Evolutionary conservation across 2,797 vertebrate species (phyloP), one percentile per base, ranked within the genome.

Genomic region (Glossophaga mutica): DNA sequence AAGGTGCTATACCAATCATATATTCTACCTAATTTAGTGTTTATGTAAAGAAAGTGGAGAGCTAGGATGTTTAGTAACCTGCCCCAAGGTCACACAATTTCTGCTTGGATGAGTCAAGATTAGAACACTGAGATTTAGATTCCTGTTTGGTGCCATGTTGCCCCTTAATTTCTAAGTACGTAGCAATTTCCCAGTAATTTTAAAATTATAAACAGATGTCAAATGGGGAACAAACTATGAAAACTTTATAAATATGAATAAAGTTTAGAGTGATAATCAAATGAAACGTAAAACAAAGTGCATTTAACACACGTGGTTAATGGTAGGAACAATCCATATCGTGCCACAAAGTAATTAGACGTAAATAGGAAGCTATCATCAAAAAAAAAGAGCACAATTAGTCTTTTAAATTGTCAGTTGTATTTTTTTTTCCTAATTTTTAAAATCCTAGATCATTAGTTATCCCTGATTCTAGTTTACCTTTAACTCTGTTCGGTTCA

Each of bases 221-320:
- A 87, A 92, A 90, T 78, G n/a, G 90, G 6, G 67, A 96, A 84
- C 79, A 73, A 92, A 91, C 55, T 87, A 46, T 84, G 46, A 88
- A 96, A 93, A 73, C 46, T 87, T 52, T 81, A 59, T 84, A 87
- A 96, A 86, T 6, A 39, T 73, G 65, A 95, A 76, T 87, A 86
- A 90, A 83, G 44, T 96, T 86, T 90, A 96, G 62, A 96, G 85
- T 70, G 59, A 44, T 90, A 89, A 97, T 94, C 77, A 94, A 94
- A 96, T 95, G 91, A 93, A 96, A 94, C 55, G 78, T 92, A 86
- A 16, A 87, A 79, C 46, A 78, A 94, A 94, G 3, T 82, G 11
- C 55, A 88, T 59, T 90, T 86, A 90, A n/a, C n/a, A n/a, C 55
- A 76, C 22, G 29, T 44, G 29, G 50, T 71, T 93, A 93, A 88